These are phyloP conservation scores for Phoebastria nigripes DNA, from an alignment of 2,797 vertebrate species.

Conservation along the genomic window DNA sequence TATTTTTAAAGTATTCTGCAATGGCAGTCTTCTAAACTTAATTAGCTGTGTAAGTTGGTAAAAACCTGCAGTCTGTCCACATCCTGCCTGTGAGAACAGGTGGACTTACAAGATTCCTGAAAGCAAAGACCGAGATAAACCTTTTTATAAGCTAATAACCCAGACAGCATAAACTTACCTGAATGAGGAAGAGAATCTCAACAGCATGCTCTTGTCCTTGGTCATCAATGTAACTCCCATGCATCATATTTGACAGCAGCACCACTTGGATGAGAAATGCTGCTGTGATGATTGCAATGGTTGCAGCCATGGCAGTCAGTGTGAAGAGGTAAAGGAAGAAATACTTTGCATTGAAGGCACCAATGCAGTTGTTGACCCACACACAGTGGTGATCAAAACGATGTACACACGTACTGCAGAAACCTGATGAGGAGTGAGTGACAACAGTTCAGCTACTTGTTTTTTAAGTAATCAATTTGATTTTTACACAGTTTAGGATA, in stretches of 20 bases:
- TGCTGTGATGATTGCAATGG: slow-evolving; percentile 73
- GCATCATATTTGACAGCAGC: slow-evolving; percentile 75
- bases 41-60: not conserved
- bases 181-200: slow-evolving; percentile 79
- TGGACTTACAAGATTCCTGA: not conserved
- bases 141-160: not conserved
- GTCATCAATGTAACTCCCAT: slow-evolving; percentile 80
- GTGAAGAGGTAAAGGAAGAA: slow-evolving; percentile 90
- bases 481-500: not conserved
- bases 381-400: slow-evolving; percentile 97
- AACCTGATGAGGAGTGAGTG: slow-evolving; percentile 66
- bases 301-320: slow-evolving; percentile 74
- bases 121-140: not conserved
- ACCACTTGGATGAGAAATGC: slow-evolving; percentile 81
- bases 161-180: slow-evolving; percentile 70
- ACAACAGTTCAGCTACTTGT: accelerated
- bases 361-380: slow-evolving; percentile 97
- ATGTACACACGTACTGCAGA: slow-evolving; percentile 87
- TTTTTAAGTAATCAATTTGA: not conserved
- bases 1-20: not conserved
- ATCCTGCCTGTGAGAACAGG: not conserved
- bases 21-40: not conserved
- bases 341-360: slow-evolving; percentile 82
- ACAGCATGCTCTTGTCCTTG: slow-evolving; percentile 76
- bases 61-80: not conserved